Conservation (phyloP, 2,888 invertebrate genomes). For the Trilocha varians region DNA sequence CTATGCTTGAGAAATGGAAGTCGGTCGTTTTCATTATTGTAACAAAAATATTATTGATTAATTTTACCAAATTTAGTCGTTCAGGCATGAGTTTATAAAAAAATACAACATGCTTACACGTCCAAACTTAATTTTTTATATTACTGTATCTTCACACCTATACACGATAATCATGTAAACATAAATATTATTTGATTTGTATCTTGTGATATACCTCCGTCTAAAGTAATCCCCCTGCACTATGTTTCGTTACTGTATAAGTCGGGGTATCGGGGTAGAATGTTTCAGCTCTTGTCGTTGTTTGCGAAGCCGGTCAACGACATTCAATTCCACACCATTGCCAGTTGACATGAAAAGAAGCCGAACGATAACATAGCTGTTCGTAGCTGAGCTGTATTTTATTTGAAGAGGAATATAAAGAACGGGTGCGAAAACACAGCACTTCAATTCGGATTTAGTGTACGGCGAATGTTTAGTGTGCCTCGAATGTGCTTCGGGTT, state of each 20-base stretch:
- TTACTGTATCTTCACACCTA: too few species aligned
- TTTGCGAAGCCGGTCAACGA: slow-evolving; percentile 52
- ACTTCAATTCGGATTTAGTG: neutral
- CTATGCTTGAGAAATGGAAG: too few species aligned
- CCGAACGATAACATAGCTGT: slow-evolving; percentile 30
- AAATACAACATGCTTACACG: too few species aligned
- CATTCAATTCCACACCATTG: slow-evolving; percentile 44
- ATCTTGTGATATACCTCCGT: too few species aligned
- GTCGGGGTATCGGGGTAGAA: slow-evolving; percentile 11
- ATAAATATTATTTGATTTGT: too few species aligned
- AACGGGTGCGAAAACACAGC: neutral
- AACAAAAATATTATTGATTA: too few species aligned
- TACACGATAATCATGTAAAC: too few species aligned
- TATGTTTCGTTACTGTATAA: neutral
- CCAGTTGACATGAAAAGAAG: slow-evolving; percentile 55
- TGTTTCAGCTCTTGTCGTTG: slow-evolving; percentile 28
- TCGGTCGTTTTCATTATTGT: too few species aligned
- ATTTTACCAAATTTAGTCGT: too few species aligned
- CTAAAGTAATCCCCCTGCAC: slow-evolving; percentile 5
- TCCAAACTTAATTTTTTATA: too few species aligned
- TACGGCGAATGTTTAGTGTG: neutral
- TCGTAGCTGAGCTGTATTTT: slow-evolving; percentile 23
- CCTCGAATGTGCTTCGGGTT: too few species aligned
- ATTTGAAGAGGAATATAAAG: slow-evolving; percentile 6
- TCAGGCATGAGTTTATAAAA: too few species aligned